phyloP scores from a whole-genome alignment of 2,888 invertebrate species.

The Hypena proboscidalis region DNA sequence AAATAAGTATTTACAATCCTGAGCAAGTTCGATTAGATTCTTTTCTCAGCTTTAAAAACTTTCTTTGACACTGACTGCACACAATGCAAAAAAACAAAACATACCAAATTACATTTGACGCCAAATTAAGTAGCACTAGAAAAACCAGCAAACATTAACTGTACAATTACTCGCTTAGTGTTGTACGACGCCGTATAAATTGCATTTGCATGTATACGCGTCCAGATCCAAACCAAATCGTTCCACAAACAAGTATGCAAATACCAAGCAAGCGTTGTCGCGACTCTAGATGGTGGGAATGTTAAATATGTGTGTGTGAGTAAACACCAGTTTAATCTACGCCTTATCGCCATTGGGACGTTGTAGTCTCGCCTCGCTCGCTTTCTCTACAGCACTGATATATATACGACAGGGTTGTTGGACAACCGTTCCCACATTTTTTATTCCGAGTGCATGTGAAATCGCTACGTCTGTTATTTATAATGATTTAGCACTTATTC shows the following conservation, averaged over 20 bases:
- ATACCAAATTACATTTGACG: conserved; percentile 29
- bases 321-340: conserved; percentile 81
- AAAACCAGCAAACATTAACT: conserved; percentile 35
- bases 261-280: conserved; percentile 70
- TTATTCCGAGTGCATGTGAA: conserved; percentile 5
- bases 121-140: conserved; percentile 19
- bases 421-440: conserved; percentile 8
- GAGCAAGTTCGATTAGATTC: too few relatives aligned
- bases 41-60: too few relatives aligned
- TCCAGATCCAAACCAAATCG: conserved; percentile 73
- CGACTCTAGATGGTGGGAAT: conserved; percentile 69
- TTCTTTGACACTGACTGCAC: too few relatives aligned
- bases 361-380: conserved; percentile 36
- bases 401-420: conserved; percentile 39
- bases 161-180: conserved; percentile 37
- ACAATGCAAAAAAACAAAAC: conserved; percentile 3
- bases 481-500: neutral
- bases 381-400: conserved; percentile 32
- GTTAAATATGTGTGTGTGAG: conserved; percentile 79
- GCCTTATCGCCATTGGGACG: conserved; percentile 68
- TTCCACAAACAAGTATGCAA: conserved; percentile 79
- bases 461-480: neutral
- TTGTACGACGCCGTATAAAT: conserved; percentile 53
- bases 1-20: too few relatives aligned
- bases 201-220: conserved; percentile 64